A percentile compares a stretch with the other conserved stretches of the same genome.
Conservation (phyloP, 2,888 invertebrate species). For the Lydus trimaculatus region DNA sequence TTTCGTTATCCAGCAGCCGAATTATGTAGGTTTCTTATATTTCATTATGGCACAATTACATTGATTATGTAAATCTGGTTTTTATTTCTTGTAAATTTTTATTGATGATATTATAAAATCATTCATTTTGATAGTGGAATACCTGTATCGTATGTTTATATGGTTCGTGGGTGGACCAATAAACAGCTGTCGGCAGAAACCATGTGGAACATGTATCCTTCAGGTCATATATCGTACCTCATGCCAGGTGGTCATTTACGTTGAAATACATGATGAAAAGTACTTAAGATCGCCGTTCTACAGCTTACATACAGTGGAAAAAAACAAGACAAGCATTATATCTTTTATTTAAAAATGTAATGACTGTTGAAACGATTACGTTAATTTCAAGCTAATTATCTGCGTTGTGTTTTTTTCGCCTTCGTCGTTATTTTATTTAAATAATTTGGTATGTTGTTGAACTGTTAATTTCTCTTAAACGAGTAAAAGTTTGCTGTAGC, state of each 20-base stretch:
- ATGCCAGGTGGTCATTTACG: conserved; percentile 31
- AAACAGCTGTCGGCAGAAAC: conserved; percentile 26
- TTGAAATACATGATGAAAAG: conserved; percentile 1
- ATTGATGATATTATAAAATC: not conserved
- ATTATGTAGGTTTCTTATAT: not conserved
- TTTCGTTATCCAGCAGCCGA: not conserved
- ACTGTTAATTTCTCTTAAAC: not conserved
- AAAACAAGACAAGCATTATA: not conserved
- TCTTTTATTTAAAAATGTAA: not conserved
- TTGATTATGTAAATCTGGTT: not conserved
- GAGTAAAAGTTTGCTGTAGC: not conserved
- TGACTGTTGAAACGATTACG: not conserved
- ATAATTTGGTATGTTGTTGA: not conserved
- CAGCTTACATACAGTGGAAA: not conserved
- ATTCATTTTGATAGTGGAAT: not conserved
- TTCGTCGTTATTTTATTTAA: not conserved
- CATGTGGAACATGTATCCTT: conserved; percentile 23
- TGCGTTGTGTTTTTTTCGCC: not conserved
- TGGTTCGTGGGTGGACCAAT: conserved; percentile 27
- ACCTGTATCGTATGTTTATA: not conserved
- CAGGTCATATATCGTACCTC: conserved; percentile 19
- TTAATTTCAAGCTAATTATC: not conserved
- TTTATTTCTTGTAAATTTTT: not conserved
- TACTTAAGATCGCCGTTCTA: not conserved
- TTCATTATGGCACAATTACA: not conserved